Conservation (phyloP, 1,140 invertebrate genomes). For the Camponotus floridanus region DNA sequence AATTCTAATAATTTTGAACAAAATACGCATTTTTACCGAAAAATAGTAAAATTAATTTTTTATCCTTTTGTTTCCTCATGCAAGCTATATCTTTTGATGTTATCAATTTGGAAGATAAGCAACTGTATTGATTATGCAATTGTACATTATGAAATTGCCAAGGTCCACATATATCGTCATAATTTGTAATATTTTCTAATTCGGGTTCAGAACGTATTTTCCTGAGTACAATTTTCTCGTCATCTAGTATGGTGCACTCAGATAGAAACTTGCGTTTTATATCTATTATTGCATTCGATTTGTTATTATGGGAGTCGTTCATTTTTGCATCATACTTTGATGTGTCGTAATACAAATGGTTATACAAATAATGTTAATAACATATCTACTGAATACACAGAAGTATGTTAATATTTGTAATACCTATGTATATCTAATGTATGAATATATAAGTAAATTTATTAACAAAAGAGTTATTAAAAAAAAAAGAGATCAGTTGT, state of each 20-base stretch:
- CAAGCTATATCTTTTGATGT: conserved; percentile 67
- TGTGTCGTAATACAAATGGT: neutral
- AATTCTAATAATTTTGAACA: conserved; percentile 23
- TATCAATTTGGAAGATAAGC: conserved; percentile 73
- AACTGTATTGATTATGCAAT: conserved; percentile 55
- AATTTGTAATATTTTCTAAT: conserved; percentile 74
- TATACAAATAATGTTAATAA: neutral
- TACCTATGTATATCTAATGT: neutral
- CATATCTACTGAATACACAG: conserved; percentile 28
- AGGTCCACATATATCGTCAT: conserved; percentile 76
- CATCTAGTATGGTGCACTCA: conserved; percentile 35
- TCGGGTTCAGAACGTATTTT: conserved; percentile 37
- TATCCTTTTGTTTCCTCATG: conserved; percentile 72
- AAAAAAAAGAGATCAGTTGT: neutral
- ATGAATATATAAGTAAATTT: conserved; percentile 35
- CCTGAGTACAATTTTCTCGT: neutral
- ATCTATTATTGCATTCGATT: conserved; percentile 41
- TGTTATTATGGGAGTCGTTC: neutral
- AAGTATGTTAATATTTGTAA: conserved; percentile 29
- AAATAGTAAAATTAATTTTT: conserved; percentile 66
- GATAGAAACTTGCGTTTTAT: conserved; percentile 69
- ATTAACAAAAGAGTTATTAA: conserved; percentile 25
- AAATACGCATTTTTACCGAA: conserved; percentile 72
- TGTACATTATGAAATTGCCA: conserved; percentile 72
- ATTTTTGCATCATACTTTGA: conserved; percentile 1